phyloP scores from a whole-genome alignment of 2,888 invertebrate genomes.

The Orthosia incerta region DNA sequence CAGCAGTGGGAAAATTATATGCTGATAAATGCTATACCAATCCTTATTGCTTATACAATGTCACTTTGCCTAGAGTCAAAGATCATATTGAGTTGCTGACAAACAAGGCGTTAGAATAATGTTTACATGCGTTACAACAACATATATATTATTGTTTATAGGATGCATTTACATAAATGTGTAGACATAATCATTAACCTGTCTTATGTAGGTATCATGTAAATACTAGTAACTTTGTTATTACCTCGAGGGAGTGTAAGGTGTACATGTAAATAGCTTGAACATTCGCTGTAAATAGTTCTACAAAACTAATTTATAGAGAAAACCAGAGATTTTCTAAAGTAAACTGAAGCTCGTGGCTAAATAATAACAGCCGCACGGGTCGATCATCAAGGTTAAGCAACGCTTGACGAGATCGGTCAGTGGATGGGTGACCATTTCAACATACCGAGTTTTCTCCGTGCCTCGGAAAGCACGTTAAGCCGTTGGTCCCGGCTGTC shows the following conservation, averaged over 20 bases:
- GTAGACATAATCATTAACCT: conserved; percentile 38
- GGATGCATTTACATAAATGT: conserved; percentile 42
- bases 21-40: too few species aligned
- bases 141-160: conserved; percentile 27
- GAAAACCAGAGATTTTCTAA: not conserved
- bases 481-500: too few species aligned
- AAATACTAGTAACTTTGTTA: not conserved
- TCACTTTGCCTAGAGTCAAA: not conserved
- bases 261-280: not conserved
- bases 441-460: too few species aligned
- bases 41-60: not conserved
- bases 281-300: not conserved
- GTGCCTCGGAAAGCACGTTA: too few species aligned
- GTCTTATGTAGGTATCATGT: conserved; percentile 8
- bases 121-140: conserved; percentile 16
- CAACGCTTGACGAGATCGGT: too few species aligned
- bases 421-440: too few species aligned
- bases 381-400: too few species aligned
- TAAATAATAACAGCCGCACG: too few species aligned
- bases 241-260: not conserved
- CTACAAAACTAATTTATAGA: not conserved
- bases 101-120: conserved; percentile 7
- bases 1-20: too few species aligned
- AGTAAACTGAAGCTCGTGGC: too few species aligned
- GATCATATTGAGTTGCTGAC: not conserved